Percentiles rank a stretch among this genome's conserved stretches.
Conservation (phyloP, 2,113 vertebrate genomes). For the Oreocharis arfaki region DNA sequence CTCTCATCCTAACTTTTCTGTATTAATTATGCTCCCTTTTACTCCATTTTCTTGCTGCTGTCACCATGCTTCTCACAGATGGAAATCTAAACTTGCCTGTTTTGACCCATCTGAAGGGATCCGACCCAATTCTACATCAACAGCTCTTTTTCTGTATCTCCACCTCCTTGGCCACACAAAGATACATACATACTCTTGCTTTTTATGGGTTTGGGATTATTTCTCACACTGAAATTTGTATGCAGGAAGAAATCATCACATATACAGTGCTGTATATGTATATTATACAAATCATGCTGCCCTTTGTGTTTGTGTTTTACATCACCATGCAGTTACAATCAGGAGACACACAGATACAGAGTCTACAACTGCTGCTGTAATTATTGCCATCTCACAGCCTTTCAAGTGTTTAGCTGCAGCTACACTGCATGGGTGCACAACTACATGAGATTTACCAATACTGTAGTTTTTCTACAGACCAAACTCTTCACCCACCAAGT, state of each 20-base stretch:
- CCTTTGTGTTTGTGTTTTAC: neutral
- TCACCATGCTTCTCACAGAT: neutral
- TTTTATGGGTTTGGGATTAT: neutral
- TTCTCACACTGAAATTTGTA: neutral
- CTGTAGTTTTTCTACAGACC: neutral
- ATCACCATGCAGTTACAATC: neutral
- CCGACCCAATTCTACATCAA: neutral
- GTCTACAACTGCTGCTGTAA: neutral
- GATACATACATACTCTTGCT: neutral
- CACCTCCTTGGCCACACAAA: neutral
- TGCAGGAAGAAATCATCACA: neutral
- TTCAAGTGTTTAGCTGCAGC: neutral
- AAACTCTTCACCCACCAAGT: neutral
- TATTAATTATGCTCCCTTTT: neutral
- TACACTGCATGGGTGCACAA: neutral
- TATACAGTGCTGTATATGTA: neutral
- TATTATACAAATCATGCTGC: neutral
- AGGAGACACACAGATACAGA: neutral
- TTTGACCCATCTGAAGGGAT: neutral
- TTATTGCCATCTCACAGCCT: neutral
- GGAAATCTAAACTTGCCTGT: neutral
- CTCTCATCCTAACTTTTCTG: neutral
- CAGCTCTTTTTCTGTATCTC: neutral
- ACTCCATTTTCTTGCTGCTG: neutral
- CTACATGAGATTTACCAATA: neutral